Evolutionary conservation across 2,888 invertebrate species (phyloP), one percentile per base, ranked within the genome.

Genomic region (Scaptomyza caliginosa): DNA sequence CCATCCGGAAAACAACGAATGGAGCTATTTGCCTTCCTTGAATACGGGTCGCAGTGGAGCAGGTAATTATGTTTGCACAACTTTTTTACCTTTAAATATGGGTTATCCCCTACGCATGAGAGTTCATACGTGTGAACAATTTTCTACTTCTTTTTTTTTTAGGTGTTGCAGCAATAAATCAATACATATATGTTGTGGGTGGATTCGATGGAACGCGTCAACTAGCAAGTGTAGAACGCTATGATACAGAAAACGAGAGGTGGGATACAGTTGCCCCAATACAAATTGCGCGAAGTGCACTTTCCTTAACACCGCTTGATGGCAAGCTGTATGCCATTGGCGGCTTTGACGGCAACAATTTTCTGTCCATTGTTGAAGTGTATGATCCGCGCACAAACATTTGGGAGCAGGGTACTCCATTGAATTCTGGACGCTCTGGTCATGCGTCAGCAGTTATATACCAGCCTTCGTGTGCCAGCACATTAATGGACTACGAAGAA

Each of bases 361-460:
- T 98, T 92, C 92, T 98, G 38, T 94, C 95, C 67, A 95, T 95
- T 48, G 97, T 98, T 17, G 98, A 98, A 92, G 95, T 97, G 58
- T 98, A 96, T 91, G 96, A 97, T 90, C 96, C 97, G 4, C 92
- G 92, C 2, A 93, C 92, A 39, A 94, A 97, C 91, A 90, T 92
- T 16, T 98, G 98, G 98, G 93, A 93, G 67, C 93, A 94, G 69
- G 96, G 96, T 34, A 93, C 95, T 5, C 93, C 95, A 4, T 94
- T 98, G 88, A 94, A 95, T 17, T 96, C 96, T 4, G 96, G 96
- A 8, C 94, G 98, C 49, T 98, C 97, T 8, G 98, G 98, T 0
- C 98, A 98, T 91, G 97, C 97, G 0, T 96, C 97, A 42, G 97
- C 97, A 3, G 96, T 97, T 11, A 97, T 96, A 86, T 96, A 96